These are phyloP conservation scores for Anneissia japonica DNA, from an alignment of 35 echinoderm and acorn worm genomes.

Conservation along the genomic window DNA sequence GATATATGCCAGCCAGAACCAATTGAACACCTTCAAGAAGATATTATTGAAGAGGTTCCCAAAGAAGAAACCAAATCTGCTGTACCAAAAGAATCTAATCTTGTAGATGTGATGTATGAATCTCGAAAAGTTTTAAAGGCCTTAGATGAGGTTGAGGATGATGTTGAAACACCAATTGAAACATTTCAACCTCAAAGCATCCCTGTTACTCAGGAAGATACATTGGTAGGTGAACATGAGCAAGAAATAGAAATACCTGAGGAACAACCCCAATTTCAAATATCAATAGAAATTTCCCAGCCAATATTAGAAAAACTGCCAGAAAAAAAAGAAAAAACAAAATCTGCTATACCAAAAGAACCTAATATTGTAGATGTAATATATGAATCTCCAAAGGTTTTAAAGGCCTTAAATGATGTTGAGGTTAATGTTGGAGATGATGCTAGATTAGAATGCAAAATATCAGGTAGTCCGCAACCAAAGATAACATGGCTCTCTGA, in stretches of 20 bases:
- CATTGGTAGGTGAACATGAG: too few relatives aligned
- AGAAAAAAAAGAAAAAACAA: background rate
- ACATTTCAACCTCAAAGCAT: too few relatives aligned
- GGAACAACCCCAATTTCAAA: too few relatives aligned
- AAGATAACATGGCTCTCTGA: conserved; percentile 51
- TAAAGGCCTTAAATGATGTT: conserved; percentile 29
- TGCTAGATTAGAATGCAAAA: conserved; percentile 39
- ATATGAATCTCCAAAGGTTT: conserved; percentile 6
- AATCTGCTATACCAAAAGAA: background rate
- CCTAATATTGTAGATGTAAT: background rate
- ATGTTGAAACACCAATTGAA: background rate
- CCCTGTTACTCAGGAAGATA: too few relatives aligned
- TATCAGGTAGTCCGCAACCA: conserved; percentile 47
- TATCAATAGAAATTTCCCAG: too few relatives aligned
- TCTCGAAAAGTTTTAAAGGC: conserved; percentile 15
- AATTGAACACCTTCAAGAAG: background rate
- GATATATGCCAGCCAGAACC: background rate
- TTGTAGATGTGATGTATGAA: too few relatives aligned
- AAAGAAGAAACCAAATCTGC: background rate
- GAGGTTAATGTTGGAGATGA: conserved; percentile 28
- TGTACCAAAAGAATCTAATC: background rate
- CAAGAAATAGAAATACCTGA: too few relatives aligned
- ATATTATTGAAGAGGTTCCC: background rate
- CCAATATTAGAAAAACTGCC: too few relatives aligned
- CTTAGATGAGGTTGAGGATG: conserved; percentile 28